Evolutionary conservation across 1,140 invertebrate species (phyloP).

Genomic region (Ceratosolen solmsi): DNA sequence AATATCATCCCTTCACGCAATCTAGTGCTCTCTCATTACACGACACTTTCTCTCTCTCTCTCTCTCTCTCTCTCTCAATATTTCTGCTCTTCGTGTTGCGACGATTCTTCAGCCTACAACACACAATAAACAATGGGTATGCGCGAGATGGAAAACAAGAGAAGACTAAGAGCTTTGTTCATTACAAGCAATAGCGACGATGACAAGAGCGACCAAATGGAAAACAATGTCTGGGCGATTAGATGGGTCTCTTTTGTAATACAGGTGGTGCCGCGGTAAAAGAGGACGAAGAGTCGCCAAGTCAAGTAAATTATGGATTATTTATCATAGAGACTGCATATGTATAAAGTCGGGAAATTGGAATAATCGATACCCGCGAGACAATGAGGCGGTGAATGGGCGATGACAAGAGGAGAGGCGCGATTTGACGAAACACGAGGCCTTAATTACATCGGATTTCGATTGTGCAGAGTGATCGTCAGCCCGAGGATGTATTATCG

Average conservation of each 20-base stretch:
- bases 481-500: slow-evolving; percentile 1
- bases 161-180: slow-evolving; percentile 26
- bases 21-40: too few relatives aligned
- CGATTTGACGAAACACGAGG: neutral
- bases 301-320: slow-evolving; percentile 27
- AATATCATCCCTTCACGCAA: too few relatives aligned
- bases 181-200: neutral
- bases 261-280: neutral
- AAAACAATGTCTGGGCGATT: slow-evolving; percentile 24
- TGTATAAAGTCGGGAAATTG: neutral
- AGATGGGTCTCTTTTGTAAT: slow-evolving; percentile 17
- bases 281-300: neutral
- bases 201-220: neutral
- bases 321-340: neutral
- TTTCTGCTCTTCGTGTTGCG: neutral
- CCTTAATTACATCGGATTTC: slow-evolving; percentile 30
- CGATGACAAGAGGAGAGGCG: neutral
- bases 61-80: neutral
- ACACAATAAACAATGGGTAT: slow-evolving; percentile 24
- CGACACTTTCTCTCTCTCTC: neutral
- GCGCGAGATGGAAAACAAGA: neutral
- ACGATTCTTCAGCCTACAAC: neutral
- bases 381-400: neutral
- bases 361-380: neutral
- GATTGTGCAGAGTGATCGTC: slow-evolving; percentile 2